phyloP scores from a whole-genome alignment of 2,113 vertebrate genomes.

The Leucopternis melanops region DNA sequence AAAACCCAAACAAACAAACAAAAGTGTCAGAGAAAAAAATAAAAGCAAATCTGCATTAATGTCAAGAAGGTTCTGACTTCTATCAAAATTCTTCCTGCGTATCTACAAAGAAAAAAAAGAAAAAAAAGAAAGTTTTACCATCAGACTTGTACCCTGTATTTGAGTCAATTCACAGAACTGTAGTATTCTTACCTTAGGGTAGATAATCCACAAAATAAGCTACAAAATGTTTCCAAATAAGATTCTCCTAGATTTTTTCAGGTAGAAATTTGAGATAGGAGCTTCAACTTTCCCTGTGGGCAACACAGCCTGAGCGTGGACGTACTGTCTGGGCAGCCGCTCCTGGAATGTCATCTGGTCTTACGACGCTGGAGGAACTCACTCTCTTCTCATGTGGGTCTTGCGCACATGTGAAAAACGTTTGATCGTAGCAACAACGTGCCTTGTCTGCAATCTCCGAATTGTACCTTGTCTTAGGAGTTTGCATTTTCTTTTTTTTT shows the following conservation, averaged over 20 bases:
- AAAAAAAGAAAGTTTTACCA: background rate
- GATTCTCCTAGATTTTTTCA: background rate
- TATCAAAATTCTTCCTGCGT: background rate
- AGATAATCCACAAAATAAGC: background rate
- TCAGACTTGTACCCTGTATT: background rate
- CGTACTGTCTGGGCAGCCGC: background rate
- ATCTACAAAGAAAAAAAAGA: background rate
- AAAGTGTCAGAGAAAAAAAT: background rate
- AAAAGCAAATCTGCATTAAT: background rate
- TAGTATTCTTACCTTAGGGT: background rate
- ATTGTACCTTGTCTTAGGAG: background rate
- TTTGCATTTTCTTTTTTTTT: background rate
- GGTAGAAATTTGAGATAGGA: background rate
- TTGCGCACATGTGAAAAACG: background rate
- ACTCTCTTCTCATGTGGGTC: background rate
- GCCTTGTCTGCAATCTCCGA: too few species aligned
- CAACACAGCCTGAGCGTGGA: accelerated
- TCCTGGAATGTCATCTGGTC: background rate
- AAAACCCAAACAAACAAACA: background rate
- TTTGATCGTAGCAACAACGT: background rate
- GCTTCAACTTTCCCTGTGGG: background rate
- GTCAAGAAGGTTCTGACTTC: background rate
- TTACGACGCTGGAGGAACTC: background rate
- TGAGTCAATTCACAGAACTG: background rate
- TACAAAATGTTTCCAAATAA: background rate